A percentile compares a stretch with the other conserved stretches of the same genome.
phyloP scores from a whole-genome alignment of 1,140 invertebrate species.

The Lepidurus apus region DNA sequence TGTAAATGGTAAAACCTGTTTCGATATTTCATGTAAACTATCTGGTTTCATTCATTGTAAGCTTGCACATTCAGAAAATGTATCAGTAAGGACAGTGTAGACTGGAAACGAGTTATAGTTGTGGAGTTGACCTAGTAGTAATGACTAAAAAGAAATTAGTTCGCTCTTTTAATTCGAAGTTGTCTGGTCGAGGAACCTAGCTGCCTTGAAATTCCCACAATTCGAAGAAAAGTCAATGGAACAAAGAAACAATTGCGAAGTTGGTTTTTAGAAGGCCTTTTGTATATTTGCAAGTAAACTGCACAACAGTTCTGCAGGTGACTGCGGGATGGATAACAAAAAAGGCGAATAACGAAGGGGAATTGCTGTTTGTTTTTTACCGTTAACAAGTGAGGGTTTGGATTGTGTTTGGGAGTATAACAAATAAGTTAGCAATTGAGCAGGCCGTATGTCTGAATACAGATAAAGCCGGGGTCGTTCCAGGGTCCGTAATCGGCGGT shows the following conservation, averaged over 20 bases:
- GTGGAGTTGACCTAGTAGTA: too few species aligned
- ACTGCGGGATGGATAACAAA: not conserved
- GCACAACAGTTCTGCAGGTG: slow-evolving; percentile 3
- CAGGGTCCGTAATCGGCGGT: not conserved
- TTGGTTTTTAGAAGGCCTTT: not conserved
- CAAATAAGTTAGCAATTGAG: not conserved
- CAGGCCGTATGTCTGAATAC: not conserved
- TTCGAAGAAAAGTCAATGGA: not conserved
- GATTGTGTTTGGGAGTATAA: not conserved
- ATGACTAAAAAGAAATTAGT: too few species aligned
- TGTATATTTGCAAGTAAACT: slow-evolving; percentile 1
- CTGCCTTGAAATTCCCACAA: too few species aligned
- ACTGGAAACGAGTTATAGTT: too few species aligned
- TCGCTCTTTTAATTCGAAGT: too few species aligned
- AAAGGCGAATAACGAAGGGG: not conserved
- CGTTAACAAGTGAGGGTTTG: not conserved
- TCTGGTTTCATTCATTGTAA: too few species aligned
- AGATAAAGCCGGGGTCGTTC: not conserved
- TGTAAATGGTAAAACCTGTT: too few species aligned
- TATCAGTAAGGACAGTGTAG: too few species aligned
- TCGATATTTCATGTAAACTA: too few species aligned
- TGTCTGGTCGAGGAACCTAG: too few species aligned
- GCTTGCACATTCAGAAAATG: too few species aligned
- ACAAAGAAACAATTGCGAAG: not conserved
- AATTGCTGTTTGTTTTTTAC: not conserved